phyloP scores from a whole-genome alignment of 37 sponge, comb jelly and placozoan genomes.

The Axinella damicornis region DNA sequence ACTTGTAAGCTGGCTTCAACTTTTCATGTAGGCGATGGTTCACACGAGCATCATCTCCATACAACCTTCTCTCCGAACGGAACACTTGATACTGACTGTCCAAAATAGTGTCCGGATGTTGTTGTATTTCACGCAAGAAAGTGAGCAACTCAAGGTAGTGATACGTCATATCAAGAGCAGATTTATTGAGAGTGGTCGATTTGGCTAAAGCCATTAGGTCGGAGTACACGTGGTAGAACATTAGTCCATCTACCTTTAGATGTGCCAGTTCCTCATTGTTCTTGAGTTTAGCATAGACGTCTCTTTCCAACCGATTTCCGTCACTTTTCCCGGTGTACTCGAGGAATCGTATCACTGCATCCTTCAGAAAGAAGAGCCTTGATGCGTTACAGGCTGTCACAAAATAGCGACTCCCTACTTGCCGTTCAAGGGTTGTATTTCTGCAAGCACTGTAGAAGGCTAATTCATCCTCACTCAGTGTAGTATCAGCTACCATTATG shows the following conservation, averaged over 20 bases:
- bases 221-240: constrained; percentile 60
- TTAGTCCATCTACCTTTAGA: constrained; percentile 52
- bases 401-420: constrained; percentile 58
- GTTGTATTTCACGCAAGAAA: constrained; percentile 23
- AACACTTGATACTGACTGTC: constrained; percentile 19
- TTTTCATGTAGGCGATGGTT: constrained; percentile 25
- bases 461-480: not conserved
- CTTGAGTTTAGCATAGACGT: too few relatives aligned
- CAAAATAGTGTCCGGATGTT: constrained; percentile 6
- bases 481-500: not conserved
- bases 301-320: too few relatives aligned
- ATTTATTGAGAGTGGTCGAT: constrained; percentile 25
- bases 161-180: constrained; percentile 36
- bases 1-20: not conserved
- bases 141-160: constrained; percentile 40
- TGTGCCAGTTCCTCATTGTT: not conserved
- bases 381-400: constrained; percentile 51
- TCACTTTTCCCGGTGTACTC: too few relatives aligned
- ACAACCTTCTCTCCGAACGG: constrained; percentile 39
- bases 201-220: constrained; percentile 31
- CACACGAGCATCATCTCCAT: not conserved
- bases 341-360: constrained; percentile 44
- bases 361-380: constrained; percentile 21
- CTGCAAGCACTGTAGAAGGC: not conserved
- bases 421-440: too few relatives aligned